Evolutionary conservation across 2,113 vertebrate genomes (phyloP).

Genomic region (Mungos mungo): DNA sequence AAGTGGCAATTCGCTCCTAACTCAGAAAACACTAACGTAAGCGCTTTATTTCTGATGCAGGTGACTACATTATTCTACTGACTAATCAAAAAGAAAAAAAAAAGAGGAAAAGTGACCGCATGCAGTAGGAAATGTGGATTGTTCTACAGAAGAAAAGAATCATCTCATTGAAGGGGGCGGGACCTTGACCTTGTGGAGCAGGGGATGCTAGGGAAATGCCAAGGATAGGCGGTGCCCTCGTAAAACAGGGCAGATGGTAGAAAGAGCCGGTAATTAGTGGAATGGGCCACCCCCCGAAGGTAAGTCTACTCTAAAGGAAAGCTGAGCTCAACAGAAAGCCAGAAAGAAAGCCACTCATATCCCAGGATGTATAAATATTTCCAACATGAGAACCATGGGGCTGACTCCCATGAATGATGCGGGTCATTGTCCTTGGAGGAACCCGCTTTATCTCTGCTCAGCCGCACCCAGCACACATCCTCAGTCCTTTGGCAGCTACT

Average conservation of each 20-base stretch:
- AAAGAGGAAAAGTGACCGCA: neutral
- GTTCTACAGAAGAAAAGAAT: neutral
- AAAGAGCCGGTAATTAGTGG: neutral
- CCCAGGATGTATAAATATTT: no score
- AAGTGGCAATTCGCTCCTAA: neutral
- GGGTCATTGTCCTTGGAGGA: rapidly evolving
- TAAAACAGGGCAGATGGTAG: neutral
- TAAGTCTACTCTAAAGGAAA: neutral
- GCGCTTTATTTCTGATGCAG: neutral
- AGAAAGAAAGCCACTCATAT: neutral
- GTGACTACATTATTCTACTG: neutral
- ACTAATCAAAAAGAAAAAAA: neutral
- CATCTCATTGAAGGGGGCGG: no score
- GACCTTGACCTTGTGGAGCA: neutral
- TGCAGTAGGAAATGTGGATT: neutral
- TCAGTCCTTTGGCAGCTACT: rapidly evolving
- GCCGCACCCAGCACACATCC: neutral
- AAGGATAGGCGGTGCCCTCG: neutral
- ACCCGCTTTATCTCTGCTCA: neutral
- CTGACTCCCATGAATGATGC: rapidly evolving
- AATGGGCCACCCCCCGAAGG: rapidly evolving
- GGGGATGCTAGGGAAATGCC: neutral
- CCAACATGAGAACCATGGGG: rapidly evolving
- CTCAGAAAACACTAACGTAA: neutral
- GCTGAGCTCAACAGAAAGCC: neutral